Base-by-base conservation (phyloP, 1,140 invertebrate genomes). In the Lasioglossum baleicum region DNA sequence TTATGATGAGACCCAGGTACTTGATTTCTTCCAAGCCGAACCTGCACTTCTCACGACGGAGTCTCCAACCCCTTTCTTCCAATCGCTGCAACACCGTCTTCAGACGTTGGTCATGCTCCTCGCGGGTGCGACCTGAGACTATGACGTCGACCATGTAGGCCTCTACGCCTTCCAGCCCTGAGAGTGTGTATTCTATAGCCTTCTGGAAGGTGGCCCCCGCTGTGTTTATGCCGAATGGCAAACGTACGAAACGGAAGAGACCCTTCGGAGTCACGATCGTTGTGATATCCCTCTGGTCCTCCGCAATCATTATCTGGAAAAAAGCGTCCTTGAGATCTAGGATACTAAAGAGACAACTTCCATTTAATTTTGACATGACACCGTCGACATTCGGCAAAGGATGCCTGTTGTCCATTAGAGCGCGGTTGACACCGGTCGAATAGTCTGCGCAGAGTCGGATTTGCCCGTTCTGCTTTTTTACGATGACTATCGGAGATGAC, bases 401-500 rank as follows among this genome's bases (percentile, higher is more conserved):
- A n/a, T 83, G 56, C n/a, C 44, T 68, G 15, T 83, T 68, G 31
- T 71, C 72, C 4, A 15, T 8, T 0, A 80, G 22, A 17, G 56
- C 44, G 2, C 20, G 13, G 20, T 83, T 83, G 8, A 83, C 44
- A 2, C 51, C 78, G 0, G 69, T 72, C 1, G 77, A 80, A 13
- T 31, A 83, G 26, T 83, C 69, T 0, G 31, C 78, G 10, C 73
- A 81, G 0, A 83, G 10, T 26, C 69, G 64, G 8, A 81, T 26
- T 51, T 51, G 63, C 0, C 64, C 73, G 13, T 77, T 26, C 0
- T 20, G 53, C 76, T 93, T 92, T 20, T 78, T 80, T 0, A 91
- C 87, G 7, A 87, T 83, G 1, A 92, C 88, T 20, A 92, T 84
- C 2, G 92, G 92, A 17, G 92, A 84, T 11, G 87, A 90, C 90